A percentile compares a stretch with the other conserved stretches of the same genome.
Conservation (phyloP, 2,113 vertebrate species). For the Plecturocebus donacophilus region DNA sequence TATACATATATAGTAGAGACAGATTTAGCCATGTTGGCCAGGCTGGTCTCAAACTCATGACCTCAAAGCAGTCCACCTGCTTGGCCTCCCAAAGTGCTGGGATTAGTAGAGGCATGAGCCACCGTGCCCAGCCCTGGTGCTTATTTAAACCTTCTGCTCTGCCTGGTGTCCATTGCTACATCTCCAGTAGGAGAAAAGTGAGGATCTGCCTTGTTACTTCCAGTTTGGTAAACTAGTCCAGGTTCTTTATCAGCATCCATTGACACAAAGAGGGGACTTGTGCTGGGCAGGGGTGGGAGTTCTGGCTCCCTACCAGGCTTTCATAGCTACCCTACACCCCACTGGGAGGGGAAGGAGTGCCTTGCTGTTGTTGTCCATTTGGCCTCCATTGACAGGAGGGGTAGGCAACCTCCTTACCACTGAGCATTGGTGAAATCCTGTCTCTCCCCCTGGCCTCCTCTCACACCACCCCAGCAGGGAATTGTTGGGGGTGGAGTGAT, state of each 20-base stretch:
- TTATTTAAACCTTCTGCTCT: not conserved
- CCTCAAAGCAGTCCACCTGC: too few relatives aligned
- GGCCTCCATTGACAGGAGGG: not conserved
- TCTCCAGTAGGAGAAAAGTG: not conserved
- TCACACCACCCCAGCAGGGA: not conserved
- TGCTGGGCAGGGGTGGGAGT: not conserved
- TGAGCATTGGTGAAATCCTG: not conserved
- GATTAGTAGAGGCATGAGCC: too few relatives aligned
- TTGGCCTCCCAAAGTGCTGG: too few relatives aligned
- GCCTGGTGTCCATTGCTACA: not conserved
- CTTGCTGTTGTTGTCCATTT: not conserved
- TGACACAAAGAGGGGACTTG: not conserved
- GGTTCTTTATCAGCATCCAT: not conserved
- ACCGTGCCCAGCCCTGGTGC: not conserved
- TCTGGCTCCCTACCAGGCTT: not conserved
- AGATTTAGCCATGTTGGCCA: too few relatives aligned
- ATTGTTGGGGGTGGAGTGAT: accelerated
- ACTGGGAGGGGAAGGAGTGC: not conserved
- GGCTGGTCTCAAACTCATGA: too few relatives aligned
- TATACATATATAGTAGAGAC: too few relatives aligned
- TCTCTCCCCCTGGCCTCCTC: not conserved
- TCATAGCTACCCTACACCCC: accelerated
- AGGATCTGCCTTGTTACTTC: not conserved
- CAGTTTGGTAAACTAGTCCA: not conserved
- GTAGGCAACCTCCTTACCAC: not conserved